These are phyloP conservation scores for Cheilosia vernalis DNA, from an alignment of 2,888 invertebrate genomes.

Conservation along the genomic window DNA sequence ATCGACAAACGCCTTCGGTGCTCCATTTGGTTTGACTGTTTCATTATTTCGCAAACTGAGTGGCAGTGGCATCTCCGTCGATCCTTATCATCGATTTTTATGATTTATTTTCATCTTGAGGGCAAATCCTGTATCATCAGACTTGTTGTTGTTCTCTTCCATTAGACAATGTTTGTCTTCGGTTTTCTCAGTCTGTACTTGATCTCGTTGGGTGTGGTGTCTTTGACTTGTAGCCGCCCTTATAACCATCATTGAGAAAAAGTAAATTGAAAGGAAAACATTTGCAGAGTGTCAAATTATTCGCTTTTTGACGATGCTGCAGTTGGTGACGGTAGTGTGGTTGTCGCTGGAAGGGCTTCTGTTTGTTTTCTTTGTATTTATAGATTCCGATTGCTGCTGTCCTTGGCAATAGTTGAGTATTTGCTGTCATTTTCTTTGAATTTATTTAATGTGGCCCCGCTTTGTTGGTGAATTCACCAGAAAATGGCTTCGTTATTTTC, in stretches of 20 bases:
- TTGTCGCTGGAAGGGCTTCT: neutral
- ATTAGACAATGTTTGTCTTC: neutral
- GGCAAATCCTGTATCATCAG: neutral
- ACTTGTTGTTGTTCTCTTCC: neutral
- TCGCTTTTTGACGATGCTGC: constrained; percentile 28
- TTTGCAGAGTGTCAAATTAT: constrained; percentile 48
- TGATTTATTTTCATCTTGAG: neutral
- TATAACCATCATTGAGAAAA: neutral
- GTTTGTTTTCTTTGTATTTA: constrained; percentile 2
- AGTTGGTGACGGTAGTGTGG: neutral
- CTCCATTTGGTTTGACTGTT: too few species aligned
- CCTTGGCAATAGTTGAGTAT: neutral
- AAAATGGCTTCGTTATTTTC: too few species aligned
- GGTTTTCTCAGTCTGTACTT: neutral
- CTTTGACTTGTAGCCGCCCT: constrained; percentile 1
- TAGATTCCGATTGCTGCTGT: constrained; percentile 5
- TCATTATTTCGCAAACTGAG: neutral
- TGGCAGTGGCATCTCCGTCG: constrained; percentile 2
- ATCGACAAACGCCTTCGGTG: too few species aligned
- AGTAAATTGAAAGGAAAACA: constrained; percentile 16
- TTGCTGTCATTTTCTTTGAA: too few species aligned
- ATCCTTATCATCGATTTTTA: constrained; percentile 17
- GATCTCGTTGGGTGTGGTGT: neutral
- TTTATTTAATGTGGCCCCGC: too few species aligned
- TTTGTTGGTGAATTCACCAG: too few species aligned